Percentiles rank a stretch among this genome's conserved stretches.
These are phyloP conservation scores for Halcyon chelicuti DNA, from an alignment of 2,797 vertebrate species.

Conservation along the genomic window DNA sequence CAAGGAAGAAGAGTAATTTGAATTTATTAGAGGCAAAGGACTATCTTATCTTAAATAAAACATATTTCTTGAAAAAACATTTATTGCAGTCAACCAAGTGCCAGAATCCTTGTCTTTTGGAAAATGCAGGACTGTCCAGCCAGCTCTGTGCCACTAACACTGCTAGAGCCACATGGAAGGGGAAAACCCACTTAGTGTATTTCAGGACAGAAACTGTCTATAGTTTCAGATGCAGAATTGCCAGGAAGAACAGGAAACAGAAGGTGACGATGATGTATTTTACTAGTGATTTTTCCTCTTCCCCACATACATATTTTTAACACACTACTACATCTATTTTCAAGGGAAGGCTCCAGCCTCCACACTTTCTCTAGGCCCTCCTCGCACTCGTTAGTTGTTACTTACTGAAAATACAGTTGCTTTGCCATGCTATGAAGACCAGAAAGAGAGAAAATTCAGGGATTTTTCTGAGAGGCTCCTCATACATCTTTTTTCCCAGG, in stretches of 20 bases:
- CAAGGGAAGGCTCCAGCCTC: neutral
- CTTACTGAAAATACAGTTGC: neutral
- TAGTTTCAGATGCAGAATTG: neutral
- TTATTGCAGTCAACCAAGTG: neutral
- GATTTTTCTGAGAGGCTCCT: neutral
- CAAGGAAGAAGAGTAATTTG: neutral
- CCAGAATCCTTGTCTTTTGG: neutral
- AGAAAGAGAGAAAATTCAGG: neutral
- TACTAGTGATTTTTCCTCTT: neutral
- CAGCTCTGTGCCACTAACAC: neutral
- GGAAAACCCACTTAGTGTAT: neutral
- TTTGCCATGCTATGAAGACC: neutral
- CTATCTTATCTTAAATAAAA: neutral
- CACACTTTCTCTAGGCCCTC: neutral
- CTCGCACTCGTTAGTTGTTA: neutral
- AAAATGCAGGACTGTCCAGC: neutral
- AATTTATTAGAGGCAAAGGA: no score
- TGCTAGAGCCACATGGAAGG: neutral
- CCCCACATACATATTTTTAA: neutral
- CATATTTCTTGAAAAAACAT: neutral
- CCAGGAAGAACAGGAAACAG: neutral
- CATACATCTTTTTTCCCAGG: neutral
- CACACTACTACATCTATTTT: neutral
- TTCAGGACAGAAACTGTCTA: neutral
- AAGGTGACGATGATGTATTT: neutral